These are phyloP conservation scores for Agrenia bidenticulata DNA, from an alignment of 2,888 invertebrate species.

Conservation along the genomic window DNA sequence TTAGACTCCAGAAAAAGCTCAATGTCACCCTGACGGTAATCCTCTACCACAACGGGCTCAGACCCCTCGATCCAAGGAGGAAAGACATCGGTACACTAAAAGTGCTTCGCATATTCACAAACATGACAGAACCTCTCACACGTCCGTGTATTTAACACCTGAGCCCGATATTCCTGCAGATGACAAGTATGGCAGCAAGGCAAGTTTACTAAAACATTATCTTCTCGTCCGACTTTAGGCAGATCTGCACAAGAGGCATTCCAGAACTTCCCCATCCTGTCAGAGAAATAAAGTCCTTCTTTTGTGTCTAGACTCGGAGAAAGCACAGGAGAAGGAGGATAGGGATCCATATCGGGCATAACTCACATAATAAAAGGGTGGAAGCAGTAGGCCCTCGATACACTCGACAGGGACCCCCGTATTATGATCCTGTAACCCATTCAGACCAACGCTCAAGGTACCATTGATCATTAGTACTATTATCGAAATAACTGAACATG, in stretches of 20 bases:
- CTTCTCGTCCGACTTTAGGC: too few species aligned
- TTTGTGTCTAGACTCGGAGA: too few species aligned
- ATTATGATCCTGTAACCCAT: not conserved
- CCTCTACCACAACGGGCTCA: too few species aligned
- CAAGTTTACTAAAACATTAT: not conserved
- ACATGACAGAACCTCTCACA: constrained; percentile 1
- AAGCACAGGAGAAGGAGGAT: not conserved
- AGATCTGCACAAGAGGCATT: too few species aligned
- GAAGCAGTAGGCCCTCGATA: too few species aligned
- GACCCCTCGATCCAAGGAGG: too few species aligned
- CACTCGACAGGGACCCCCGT: not conserved
- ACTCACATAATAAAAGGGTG: too few species aligned
- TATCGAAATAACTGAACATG: too few species aligned
- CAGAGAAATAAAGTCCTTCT: not conserved
- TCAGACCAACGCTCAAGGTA: not conserved
- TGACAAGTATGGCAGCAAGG: not conserved
- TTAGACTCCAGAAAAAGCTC: too few species aligned
- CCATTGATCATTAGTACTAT: not conserved
- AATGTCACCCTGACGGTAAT: too few species aligned
- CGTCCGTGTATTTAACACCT: constrained; percentile 1
- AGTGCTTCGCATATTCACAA: too few species aligned
- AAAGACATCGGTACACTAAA: too few species aligned
- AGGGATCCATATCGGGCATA: constrained; percentile 1
- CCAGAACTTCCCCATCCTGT: not conserved
- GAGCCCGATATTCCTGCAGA: not conserved